Conservation (phyloP, 2,113 vertebrate species). For the Panurus biarmicus region DNA sequence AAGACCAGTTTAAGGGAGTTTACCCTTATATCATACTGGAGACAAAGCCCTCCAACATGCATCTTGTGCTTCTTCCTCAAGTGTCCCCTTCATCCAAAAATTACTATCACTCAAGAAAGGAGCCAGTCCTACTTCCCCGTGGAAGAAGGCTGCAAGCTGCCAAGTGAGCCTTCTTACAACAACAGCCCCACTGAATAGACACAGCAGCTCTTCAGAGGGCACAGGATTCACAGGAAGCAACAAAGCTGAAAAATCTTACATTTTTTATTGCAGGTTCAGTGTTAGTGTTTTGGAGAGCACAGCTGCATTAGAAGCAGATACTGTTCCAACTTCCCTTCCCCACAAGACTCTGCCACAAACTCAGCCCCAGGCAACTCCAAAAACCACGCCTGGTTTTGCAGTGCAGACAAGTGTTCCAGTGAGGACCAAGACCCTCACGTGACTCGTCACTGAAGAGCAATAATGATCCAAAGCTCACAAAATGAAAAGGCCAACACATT, state of each 20-base stretch:
- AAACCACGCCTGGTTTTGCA: background rate
- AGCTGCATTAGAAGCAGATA: background rate
- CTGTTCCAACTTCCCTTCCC: background rate
- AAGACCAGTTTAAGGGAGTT: background rate
- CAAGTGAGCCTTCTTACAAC: background rate
- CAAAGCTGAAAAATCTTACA: background rate
- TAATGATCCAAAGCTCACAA: background rate
- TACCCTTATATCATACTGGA: background rate
- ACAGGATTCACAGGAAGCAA: background rate
- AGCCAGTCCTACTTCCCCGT: rapidly evolving
- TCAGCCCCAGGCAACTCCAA: background rate
- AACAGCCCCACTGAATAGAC: background rate
- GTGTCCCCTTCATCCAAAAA: background rate
- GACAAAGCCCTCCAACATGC: background rate
- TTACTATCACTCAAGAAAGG: background rate
- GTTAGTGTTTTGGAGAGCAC: slow-evolving; percentile 27
- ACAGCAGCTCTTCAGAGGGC: background rate
- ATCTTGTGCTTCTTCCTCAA: background rate
- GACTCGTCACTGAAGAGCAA: background rate
- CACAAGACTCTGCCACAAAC: background rate
- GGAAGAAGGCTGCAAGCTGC: background rate
- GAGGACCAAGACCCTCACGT: background rate
- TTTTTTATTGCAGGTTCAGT: slow-evolving; percentile 23
- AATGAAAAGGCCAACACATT: background rate
- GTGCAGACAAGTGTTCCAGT: background rate